Conservation (phyloP, 1,140 invertebrate species). For the Aethina tumida region DNA sequence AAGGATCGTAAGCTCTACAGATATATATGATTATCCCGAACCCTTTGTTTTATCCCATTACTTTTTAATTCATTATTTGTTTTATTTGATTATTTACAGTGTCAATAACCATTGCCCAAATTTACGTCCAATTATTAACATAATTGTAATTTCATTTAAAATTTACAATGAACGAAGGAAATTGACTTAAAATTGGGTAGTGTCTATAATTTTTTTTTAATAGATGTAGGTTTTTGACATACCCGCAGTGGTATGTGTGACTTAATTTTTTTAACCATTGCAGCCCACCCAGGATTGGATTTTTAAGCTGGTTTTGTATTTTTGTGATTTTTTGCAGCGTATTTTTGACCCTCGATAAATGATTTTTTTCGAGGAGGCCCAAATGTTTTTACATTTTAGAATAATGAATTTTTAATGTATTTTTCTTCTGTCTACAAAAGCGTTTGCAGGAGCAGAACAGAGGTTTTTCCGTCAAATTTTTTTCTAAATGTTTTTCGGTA, state of each 20-base stretch:
- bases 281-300: constrained; percentile 33
- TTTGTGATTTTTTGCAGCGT: constrained; percentile 33
- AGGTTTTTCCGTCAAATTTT: constrained; percentile 29
- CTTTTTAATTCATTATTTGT: constrained; percentile 6
- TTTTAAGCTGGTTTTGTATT: constrained; percentile 34
- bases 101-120: constrained; percentile 7
- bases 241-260: constrained; percentile 35
- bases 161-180: not conserved
- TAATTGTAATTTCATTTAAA: not conserved
- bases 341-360: constrained; percentile 17
- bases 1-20: constrained; percentile 13
- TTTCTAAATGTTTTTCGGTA: constrained; percentile 14
- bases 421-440: constrained; percentile 37
- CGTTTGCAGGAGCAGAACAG: constrained; percentile 35
- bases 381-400: too few species aligned
- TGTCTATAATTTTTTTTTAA: constrained; percentile 6
- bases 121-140: constrained; percentile 8
- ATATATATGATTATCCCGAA: too few species aligned
- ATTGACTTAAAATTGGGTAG: constrained; percentile 4
- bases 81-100: constrained; percentile 2
- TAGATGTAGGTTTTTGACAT: constrained; percentile 35
- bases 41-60: constrained; percentile 1
- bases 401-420: constrained; percentile 3
- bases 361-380: constrained; percentile 20
- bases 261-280: constrained; percentile 35